These are phyloP conservation scores for Torymus auratus DNA, from an alignment of 2,888 invertebrate species.

Conservation along the genomic window DNA sequence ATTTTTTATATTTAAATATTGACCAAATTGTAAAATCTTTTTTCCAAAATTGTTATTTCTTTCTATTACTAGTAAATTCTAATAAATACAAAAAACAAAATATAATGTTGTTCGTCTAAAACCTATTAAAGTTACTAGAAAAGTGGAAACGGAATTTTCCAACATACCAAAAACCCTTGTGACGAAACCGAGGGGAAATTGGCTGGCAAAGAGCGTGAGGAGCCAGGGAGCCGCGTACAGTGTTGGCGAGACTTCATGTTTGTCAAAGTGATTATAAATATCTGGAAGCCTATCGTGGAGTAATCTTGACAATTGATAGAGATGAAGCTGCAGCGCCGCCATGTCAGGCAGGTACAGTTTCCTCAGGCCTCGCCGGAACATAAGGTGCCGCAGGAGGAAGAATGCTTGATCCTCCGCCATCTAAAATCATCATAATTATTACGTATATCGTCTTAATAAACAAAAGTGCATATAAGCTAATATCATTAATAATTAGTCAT, in stretches of 20 bases:
- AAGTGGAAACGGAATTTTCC: neutral
- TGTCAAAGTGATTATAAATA: slow-evolving; percentile 90
- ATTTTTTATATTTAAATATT: no score
- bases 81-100: no score
- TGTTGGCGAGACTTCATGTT: slow-evolving; percentile 94
- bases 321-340: slow-evolving; percentile 91
- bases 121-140: no score
- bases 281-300: slow-evolving; percentile 92
- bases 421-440: slow-evolving; percentile 77
- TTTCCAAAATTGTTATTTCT: no score
- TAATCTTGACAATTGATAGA: slow-evolving; percentile 95
- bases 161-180: slow-evolving; percentile 92
- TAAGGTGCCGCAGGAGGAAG: slow-evolving; percentile 89
- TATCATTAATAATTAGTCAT: neutral
- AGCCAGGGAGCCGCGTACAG: slow-evolving; percentile 98
- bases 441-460: no score
- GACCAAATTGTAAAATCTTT: no score
- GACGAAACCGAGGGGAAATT: slow-evolving; percentile 97
- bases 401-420: slow-evolving; percentile 96
- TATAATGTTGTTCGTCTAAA: no score
- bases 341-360: slow-evolving; percentile 96
- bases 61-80: no score
- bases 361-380: slow-evolving; percentile 92
- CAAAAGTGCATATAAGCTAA: no score
- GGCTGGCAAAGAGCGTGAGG: slow-evolving; percentile 95